Evolutionary conservation across 2,113 vertebrate species (phyloP), one percentile per base, ranked within the genome.

Genomic region (Falcunculus frontatus): DNA sequence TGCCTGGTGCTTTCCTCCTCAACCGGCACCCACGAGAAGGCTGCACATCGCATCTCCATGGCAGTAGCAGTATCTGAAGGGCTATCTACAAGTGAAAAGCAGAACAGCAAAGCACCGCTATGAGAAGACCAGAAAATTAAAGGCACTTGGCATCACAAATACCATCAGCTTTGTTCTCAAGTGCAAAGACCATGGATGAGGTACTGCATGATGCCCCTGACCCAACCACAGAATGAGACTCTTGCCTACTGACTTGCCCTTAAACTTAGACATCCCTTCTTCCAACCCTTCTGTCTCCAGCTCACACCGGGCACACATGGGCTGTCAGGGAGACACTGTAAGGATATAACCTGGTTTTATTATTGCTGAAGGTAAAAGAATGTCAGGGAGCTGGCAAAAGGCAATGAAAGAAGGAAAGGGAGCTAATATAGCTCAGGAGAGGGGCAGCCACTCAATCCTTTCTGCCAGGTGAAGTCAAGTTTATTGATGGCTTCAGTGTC

Each of bases 21-120:
- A 37, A 75, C 77, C 8, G 91, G 93, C 20, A 80, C 94, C 99
- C 99, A 99, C 5, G 98, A 99, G 95, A 99, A 99, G 7, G 95
- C 74, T 47, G 98, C 98, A 84, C 96, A 97, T 26, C 21, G 97
- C 89, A 99, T 93, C 91, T 99, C 98, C 77, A 99, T 6, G 0
- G 91, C 98, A 12, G 96, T 95, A 68, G 93, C 84, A 29, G 92
- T 76, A 55, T 90, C 91, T 63, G 79, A 68, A 52, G 98, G 93
- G 52, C 81, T 89, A 70, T 95, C 98, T 98, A 64, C 86, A 96
- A 53, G 47, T 44, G 56, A 75, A 95, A 90, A 81, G 63, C 56
- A 86, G 7, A 52, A 68, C 33, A 86, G 16, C 47, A 72, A 57
- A 82, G 27, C 52, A 65, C 13, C 75, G 16, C 22, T 62, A 8